Evolutionary conservation across 1,140 invertebrate species (phyloP).

Genomic region (Agrypnia vestita): DNA sequence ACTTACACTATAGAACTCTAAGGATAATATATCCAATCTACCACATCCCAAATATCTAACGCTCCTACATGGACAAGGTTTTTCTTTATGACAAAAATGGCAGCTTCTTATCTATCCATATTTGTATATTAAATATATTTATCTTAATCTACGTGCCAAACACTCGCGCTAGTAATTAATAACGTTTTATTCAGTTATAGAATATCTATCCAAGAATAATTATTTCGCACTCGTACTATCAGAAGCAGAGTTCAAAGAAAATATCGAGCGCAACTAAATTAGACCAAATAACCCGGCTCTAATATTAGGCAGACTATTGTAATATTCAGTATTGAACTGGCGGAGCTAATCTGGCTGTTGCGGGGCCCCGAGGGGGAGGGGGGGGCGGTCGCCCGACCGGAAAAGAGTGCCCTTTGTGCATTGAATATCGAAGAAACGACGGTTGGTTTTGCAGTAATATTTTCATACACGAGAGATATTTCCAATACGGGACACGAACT

Average conservation of each 20-base stretch:
- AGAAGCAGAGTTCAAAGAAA: not conserved
- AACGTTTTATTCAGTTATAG: too few relatives aligned
- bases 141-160: too few relatives aligned
- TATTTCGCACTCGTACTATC: not conserved
- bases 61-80: too few relatives aligned
- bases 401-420: constrained; percentile 50
- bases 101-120: too few relatives aligned
- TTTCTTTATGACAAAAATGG: too few relatives aligned
- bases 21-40: too few relatives aligned
- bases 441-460: constrained; percentile 40
- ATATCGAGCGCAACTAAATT: constrained; percentile 32
- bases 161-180: too few relatives aligned
- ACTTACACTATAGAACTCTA: too few relatives aligned
- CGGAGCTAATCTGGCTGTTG: constrained; percentile 37
- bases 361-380: too few relatives aligned
- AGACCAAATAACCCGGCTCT: constrained; percentile 6
- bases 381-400: constrained; percentile 27
- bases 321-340: constrained; percentile 8
- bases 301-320: not conserved
- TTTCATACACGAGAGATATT: constrained; percentile 27
- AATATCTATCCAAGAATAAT: not conserved
- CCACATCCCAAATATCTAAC: too few relatives aligned
- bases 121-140: too few relatives aligned
- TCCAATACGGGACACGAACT: constrained; percentile 20
- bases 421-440: constrained; percentile 44